Conservation (phyloP, 2,888 invertebrate genomes). For the Aethes cnicana region DNA sequence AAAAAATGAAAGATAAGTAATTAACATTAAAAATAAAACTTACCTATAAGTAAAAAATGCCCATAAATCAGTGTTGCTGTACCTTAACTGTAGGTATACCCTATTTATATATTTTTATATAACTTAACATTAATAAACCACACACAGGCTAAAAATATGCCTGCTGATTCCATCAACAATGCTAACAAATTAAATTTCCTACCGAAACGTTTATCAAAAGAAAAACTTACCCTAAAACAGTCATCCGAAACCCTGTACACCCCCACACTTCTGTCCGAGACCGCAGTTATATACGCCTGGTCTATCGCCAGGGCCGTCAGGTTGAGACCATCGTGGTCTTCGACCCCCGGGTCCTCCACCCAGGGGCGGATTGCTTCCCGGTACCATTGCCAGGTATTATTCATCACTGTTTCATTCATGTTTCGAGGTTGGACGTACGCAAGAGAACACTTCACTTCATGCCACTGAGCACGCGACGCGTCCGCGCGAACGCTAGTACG, state of each 20-base stretch:
- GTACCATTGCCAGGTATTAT: slow-evolving; percentile 70
- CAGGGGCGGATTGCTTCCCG: slow-evolving; percentile 75
- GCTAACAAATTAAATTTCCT: too few relatives aligned
- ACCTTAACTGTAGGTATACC: too few relatives aligned
- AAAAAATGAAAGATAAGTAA: too few relatives aligned
- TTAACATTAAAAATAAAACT: too few relatives aligned
- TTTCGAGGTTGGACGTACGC: slow-evolving; percentile 36
- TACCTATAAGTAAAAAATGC: too few relatives aligned
- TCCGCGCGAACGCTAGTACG: slow-evolving; percentile 3
- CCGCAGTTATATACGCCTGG: slow-evolving; percentile 83
- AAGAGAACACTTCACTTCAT: not conserved
- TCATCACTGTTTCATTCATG: slow-evolving; percentile 62
- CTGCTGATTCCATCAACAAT: too few relatives aligned
- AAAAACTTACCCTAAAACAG: slow-evolving; percentile 84
- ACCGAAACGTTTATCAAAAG: slow-evolving; percentile 2
- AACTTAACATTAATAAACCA: too few relatives aligned
- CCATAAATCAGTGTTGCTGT: too few relatives aligned
- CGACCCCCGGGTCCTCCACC: slow-evolving; percentile 81
- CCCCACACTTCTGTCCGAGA: slow-evolving; percentile 65
- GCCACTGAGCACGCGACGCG: slow-evolving; percentile 2
- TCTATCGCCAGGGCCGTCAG: slow-evolving; percentile 84
- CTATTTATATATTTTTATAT: too few relatives aligned
- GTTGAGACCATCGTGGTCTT: slow-evolving; percentile 77
- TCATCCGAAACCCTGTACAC: slow-evolving; percentile 87
- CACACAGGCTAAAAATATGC: too few relatives aligned